These are phyloP conservation scores for Syritta pipiens DNA, from an alignment of 2,888 invertebrate genomes.

Conservation along the genomic window DNA sequence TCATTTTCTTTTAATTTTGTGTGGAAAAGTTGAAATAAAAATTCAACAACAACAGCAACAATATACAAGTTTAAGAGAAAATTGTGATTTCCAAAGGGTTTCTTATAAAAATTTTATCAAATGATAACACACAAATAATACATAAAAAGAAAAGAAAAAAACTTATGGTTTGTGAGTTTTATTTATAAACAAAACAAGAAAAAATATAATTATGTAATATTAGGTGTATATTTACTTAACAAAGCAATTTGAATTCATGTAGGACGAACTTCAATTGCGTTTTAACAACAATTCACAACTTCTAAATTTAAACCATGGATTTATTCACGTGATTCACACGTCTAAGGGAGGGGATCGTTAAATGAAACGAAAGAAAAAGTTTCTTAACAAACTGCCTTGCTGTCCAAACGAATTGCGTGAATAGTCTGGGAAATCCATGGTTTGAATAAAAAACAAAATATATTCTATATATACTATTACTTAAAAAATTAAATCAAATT, in stretches of 20 bases:
- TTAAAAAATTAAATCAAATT: too few species aligned
- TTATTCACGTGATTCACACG: too few species aligned
- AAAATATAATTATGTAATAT: background rate
- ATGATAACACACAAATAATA: constrained; percentile 3
- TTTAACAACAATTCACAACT: too few species aligned
- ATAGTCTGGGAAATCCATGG: too few species aligned
- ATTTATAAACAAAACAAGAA: constrained; percentile 1
- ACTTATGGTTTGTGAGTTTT: constrained; percentile 10
- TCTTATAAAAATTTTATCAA: constrained; percentile 58
- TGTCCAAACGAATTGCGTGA: too few species aligned
- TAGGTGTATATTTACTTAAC: constrained; percentile 31
- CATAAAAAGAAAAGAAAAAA: constrained; percentile 10
- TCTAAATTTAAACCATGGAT: too few species aligned
- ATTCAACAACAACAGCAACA: constrained; percentile 19
- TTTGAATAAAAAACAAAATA: too few species aligned
- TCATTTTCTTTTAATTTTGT: background rate
- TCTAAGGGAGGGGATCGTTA: too few species aligned
- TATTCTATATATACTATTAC: too few species aligned
- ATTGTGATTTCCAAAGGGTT: constrained; percentile 67
- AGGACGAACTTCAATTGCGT: too few species aligned
- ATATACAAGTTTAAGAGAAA: constrained; percentile 32
- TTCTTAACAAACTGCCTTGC: too few species aligned
- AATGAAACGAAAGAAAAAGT: too few species aligned
- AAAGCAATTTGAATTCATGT: background rate
- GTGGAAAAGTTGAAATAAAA: background rate